Base-by-base conservation (phyloP, 2,888 invertebrate genomes). In the Cephus sareptanus region DNA sequence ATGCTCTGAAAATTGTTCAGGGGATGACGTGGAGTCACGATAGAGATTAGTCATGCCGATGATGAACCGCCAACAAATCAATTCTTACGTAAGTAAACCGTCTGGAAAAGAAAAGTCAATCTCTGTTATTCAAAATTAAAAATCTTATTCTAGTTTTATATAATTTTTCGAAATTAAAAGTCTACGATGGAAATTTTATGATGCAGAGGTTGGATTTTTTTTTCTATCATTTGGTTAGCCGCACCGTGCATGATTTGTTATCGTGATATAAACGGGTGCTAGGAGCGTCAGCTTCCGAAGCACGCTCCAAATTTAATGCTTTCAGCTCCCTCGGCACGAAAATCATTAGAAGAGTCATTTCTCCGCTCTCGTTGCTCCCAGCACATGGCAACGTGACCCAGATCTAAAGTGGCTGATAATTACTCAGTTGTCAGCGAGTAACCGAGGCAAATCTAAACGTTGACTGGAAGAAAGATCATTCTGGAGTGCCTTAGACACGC, bases 381-480 rank as follows among this genome's bases (percentile, higher is more conserved):
- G 76, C 82, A 83, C 76, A 83, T 84, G 82, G 81, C 76, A 75
- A 75, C 81, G 77, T 86, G 88, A 88, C 89, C 90, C 86, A 89
- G 85, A 86, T 89, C 82, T 83, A 80, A 85, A 88, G 86, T 87
- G 86, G 83, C 84, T 82, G 87, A 89, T 89, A 88, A 89, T 89
- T 89, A 83, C 85, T 78, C 73, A 77, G 80, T 81, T 85, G 86
- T 86, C 87, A 83, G 85, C 83, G 82, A 76, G 79, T 76, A 80
- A 79, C 80, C 81, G 80, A 73, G 81, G 82, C 81, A 81, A 84
- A 85, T 83, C 81, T 78, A 75, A 75, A 75, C 81, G 76, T 79
- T 74, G 76, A 76, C 75, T 70, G 71, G 71, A 76, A 74, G 79
- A 79, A 73, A 78, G 75, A 76, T 76, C 78, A 77, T 75, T 81